These are phyloP conservation scores for Caenorhabditis inopinata DNA, from an alignment of 1,140 invertebrate genomes.

Conservation along the genomic window DNA sequence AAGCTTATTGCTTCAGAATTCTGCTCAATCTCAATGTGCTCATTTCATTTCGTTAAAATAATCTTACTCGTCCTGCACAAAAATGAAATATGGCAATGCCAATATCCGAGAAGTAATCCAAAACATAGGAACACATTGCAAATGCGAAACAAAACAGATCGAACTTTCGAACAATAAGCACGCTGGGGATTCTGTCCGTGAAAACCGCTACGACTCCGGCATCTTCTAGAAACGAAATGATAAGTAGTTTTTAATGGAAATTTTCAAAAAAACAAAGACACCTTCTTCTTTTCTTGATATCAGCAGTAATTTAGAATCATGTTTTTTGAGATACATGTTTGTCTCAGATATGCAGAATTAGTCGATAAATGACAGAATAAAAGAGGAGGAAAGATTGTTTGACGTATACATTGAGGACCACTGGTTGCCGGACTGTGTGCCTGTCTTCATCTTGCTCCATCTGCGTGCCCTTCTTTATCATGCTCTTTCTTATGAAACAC, in stretches of 20 bases:
- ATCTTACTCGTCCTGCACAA: constrained; percentile 3
- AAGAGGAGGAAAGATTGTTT: background rate
- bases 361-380: background rate
- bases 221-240: background rate
- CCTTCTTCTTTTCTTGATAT: background rate
- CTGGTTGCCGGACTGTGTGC: background rate
- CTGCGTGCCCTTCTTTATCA: background rate
- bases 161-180: constrained; percentile 25
- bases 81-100: constrained; percentile 29
- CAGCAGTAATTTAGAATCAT: background rate
- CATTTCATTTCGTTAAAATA: background rate
- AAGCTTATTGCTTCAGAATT: too few species aligned
- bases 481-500: background rate
- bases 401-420: background rate
- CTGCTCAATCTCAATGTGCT: too few species aligned
- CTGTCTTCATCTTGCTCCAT: background rate
- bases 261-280: background rate
- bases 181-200: constrained; percentile 9
- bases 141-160: constrained; percentile 31
- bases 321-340: background rate
- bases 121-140: constrained; percentile 22
- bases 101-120: constrained; percentile 35
- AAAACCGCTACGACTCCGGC: background rate
- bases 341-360: too few species aligned
- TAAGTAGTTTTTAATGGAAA: background rate